Percentiles rank a stretch among this genome's conserved stretches.
These are phyloP conservation scores for Danaus plexippus DNA, from an alignment of 1,140 invertebrate species.

Conservation along the genomic window DNA sequence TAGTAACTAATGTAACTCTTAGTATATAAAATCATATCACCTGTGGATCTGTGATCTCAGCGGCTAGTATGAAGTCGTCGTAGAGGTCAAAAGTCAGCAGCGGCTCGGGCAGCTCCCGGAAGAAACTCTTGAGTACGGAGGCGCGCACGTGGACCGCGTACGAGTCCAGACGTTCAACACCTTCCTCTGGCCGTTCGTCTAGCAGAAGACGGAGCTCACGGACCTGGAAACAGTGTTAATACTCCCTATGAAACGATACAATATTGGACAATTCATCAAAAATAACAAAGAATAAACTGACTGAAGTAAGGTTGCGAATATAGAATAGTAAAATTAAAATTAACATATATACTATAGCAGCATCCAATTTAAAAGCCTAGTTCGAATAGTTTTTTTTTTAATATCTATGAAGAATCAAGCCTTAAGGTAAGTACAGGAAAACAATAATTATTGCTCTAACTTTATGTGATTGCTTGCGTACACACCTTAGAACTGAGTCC, in stretches of 20 bases:
- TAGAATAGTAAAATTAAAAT: too few relatives aligned
- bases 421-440: too few relatives aligned
- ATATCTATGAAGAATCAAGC: too few relatives aligned
- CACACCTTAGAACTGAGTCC: conserved; percentile 83
- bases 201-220: conserved; percentile 81
- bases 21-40: conserved; percentile 20
- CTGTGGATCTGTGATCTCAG: conserved; percentile 83
- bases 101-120: conserved; percentile 94
- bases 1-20: too few relatives aligned
- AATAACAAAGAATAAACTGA: too few relatives aligned
- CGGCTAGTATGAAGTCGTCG: conserved; percentile 92
- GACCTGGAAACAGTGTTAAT: conserved; percentile 55
- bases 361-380: too few relatives aligned
- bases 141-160: conserved; percentile 92
- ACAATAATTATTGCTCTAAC: too few relatives aligned
- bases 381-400: too few relatives aligned
- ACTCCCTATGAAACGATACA: too few relatives aligned
- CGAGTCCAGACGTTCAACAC: conserved; percentile 76
- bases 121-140: conserved; percentile 92
- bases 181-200: conserved; percentile 80
- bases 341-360: too few relatives aligned
- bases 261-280: too few relatives aligned
- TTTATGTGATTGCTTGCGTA: not conserved
- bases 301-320: too few relatives aligned
- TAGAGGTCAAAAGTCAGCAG: conserved; percentile 94